Evolutionary conservation across 2,888 invertebrate species (phyloP), one percentile per base, ranked within the genome.

Genomic region (Agrotis ipsilon): DNA sequence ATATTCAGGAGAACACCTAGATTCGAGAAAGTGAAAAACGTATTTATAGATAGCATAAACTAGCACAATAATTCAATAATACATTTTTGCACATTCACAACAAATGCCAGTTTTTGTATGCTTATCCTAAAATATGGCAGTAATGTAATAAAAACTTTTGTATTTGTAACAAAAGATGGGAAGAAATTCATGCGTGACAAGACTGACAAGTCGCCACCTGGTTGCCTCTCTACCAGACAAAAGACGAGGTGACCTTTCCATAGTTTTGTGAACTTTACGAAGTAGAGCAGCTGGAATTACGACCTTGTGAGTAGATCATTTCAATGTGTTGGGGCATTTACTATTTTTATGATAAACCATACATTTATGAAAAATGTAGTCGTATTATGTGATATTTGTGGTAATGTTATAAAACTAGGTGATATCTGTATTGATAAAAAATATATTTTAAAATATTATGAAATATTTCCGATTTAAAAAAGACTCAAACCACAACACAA

Each of bases 221-320:
- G 49, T 48, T 54, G 57, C 39, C 71, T 48, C 19, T 51, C 55
- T 61, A 13, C 6, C 39, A 51, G 13, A 54, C 72, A 16, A 51
- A 24, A 60, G 18, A 43, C 49, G 27, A 21, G 43, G 54, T 71
- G 51, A 74, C 74, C 78, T 74, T 74, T 71, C 43, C 57, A 45
- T 13, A 46, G 49, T 48, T 48, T 43, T 58, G 18, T 58, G 57
- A 70, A 58, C 61, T 69, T 60, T 49, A 74, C 39, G 9, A 74
- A 77, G 57, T 70, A 70, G 46, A 61, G 39, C 72, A 71, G 49
- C 21, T 46, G 51, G 21, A 52, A 48, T 60, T 51, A 69, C 61
- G 51, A 48, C 61, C 61, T 78, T 62, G 21, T 48, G 24, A 46
- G 39, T 61, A 51, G 39, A 70, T 60, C 21, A 45, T 70, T 57